Conservation (phyloP, 1,140 invertebrate genomes). For the Wiebesia pumilae region DNA sequence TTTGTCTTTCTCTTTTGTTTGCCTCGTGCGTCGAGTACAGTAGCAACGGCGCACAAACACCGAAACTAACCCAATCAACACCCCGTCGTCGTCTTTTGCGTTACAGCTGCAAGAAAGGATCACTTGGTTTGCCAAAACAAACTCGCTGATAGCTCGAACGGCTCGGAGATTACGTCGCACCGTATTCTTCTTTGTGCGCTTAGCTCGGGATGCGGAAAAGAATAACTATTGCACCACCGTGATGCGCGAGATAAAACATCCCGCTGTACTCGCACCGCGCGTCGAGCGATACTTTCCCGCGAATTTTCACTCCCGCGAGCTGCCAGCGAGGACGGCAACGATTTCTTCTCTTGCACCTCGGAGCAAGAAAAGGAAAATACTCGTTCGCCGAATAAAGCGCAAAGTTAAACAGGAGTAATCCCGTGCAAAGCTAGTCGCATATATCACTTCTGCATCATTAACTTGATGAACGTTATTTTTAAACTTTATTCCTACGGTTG, state of each 20-base stretch:
- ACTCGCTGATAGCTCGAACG: constrained; percentile 13
- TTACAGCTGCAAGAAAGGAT: constrained; percentile 16
- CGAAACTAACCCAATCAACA: constrained; percentile 23
- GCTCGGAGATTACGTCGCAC: background rate
- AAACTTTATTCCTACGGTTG: background rate
- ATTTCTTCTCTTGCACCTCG: background rate
- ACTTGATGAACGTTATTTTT: constrained; percentile 3
- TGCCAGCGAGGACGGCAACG: background rate
- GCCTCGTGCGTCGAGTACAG: constrained; percentile 5
- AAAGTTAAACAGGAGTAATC: constrained; percentile 19
- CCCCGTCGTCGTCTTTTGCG: background rate
- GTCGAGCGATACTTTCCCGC: background rate
- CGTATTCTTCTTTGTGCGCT: background rate
- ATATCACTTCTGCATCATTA: background rate
- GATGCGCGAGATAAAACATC: background rate
- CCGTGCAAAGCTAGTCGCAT: background rate
- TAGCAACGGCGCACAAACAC: constrained; percentile 9
- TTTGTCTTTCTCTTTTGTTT: constrained; percentile 37
- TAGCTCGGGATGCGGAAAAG: background rate
- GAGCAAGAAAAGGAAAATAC: background rate
- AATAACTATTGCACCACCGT: background rate
- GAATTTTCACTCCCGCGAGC: background rate
- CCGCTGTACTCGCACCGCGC: background rate
- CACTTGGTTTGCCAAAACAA: constrained; percentile 31
- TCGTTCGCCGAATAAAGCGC: background rate